Evolutionary conservation across 2,888 invertebrate genomes (phyloP), one percentile per base, ranked within the genome.

Genomic region (Pomacea canaliculata): DNA sequence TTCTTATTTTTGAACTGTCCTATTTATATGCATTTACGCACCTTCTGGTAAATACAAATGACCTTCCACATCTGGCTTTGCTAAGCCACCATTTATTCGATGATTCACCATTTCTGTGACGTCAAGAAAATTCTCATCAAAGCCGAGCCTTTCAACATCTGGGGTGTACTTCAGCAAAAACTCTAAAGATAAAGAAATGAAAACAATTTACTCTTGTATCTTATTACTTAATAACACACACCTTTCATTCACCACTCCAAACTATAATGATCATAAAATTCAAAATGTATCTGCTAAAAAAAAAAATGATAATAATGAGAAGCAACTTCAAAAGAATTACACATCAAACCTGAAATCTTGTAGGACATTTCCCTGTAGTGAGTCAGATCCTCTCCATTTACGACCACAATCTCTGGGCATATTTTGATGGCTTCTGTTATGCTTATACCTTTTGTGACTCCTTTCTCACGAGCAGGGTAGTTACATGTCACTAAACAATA

Each of bases 121-220:
- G 92, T 96, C 96, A 84, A 96, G 92, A 90, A 93, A 96, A 89
- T 95, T 96, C 90, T 96, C 96, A 91, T 96, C 96, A 87, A 96
- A 93, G 19, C 96, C 96, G 75, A 96, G 92, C 86, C 95, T 94
- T 90, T 96, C 96, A 0, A 96, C 95, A 71, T 93, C 91, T 71
- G 93, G 93, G 77, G 95, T 94, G 91, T 94, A 96, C 85, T 93
- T 93, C 82, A 94, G 93, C 80, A 96, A 91, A 79, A 94, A 91
- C 78, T 93, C 88, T 87, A 77, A 48, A 73, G 67, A 73, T 46
- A 78, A 19, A n/a, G 18, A 59, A 19, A 70, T 7, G n/a, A 23
- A 70, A n/a, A 70, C 68, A 70, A n/a, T 9, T 59, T 18, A 51
- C 19, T 46, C 59, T 27, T 37, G 27, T 56, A n/a, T 18, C 23